Evolutionary conservation across 2,113 vertebrate species (phyloP).

Genomic region (Thomomys bottae): DNA sequence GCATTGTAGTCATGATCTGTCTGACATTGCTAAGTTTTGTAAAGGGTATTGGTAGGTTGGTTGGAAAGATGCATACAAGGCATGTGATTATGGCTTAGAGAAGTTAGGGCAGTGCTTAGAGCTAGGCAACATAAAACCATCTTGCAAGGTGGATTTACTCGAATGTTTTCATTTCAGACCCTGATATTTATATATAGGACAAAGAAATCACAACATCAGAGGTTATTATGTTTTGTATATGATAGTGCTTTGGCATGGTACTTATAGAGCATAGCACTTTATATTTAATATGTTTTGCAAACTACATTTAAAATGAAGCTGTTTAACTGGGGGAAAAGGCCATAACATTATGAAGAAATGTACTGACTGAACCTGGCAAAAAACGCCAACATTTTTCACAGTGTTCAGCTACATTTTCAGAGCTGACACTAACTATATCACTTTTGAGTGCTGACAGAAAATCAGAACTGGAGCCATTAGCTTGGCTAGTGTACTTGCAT

Average conservation of each 20-base stretch:
- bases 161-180: conserved; percentile 45
- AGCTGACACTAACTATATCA: not conserved
- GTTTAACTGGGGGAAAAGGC: not conserved
- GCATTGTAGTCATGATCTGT: conserved; percentile 25
- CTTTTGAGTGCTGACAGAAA: not conserved
- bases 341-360: not conserved
- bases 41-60: conserved; percentile 27
- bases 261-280: conserved; percentile 15
- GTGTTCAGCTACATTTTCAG: not conserved
- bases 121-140: conserved; percentile 58
- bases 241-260: not conserved
- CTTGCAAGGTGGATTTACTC: conserved; percentile 37
- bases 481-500: not conserved
- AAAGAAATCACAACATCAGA: conserved; percentile 46
- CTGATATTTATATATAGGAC: conserved; percentile 52
- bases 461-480: not conserved
- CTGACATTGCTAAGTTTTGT: not conserved
- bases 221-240: conserved; percentile 45
- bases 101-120: conserved; percentile 64
- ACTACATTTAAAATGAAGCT: not conserved
- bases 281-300: conserved; percentile 16
- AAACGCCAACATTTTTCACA: not conserved
- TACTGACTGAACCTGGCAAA: not conserved
- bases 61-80: conserved; percentile 23
- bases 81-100: conserved; percentile 43